A percentile compares a stretch with the other conserved stretches of the same genome.
These are phyloP conservation scores for Mesorhabditis sp. DNA, from an alignment of 2,888 invertebrate genomes.

Conservation along the genomic window DNA sequence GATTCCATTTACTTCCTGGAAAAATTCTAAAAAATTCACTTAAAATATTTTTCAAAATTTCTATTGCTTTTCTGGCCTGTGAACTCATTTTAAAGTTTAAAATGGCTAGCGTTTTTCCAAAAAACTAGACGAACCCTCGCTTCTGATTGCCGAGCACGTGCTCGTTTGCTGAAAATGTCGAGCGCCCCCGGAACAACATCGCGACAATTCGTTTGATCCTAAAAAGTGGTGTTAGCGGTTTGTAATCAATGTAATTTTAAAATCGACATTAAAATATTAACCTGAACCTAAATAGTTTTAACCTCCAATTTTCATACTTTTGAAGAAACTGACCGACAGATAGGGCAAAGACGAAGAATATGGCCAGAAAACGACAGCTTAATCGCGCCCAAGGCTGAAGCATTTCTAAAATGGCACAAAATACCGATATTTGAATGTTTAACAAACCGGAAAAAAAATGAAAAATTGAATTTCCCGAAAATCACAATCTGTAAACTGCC, in stretches of 20 bases:
- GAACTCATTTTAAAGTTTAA: not conserved
- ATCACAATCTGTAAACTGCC: too few species aligned
- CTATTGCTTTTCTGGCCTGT: not conserved
- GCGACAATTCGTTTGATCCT: slow-evolving; percentile 37
- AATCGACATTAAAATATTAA: not conserved
- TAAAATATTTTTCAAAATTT: not conserved
- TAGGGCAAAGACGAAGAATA: slow-evolving; percentile 7
- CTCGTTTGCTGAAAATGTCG: slow-evolving; percentile 47
- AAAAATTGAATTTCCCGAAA: too few species aligned
- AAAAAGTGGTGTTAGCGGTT: not conserved
- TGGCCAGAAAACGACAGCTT: not conserved
- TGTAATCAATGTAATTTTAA: not conserved
- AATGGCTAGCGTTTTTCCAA: not conserved
- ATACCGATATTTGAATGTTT: too few species aligned
- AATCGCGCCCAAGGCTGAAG: not conserved
- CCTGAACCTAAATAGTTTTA: not conserved
- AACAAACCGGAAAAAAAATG: too few species aligned
- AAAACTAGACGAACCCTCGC: slow-evolving; percentile 32
- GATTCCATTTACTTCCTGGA: too few species aligned
- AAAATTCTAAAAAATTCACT: too few species aligned
- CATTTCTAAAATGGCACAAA: too few species aligned
- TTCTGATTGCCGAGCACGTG: slow-evolving; percentile 40
- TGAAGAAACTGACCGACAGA: not conserved
- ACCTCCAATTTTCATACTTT: not conserved
- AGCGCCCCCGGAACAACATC: slow-evolving; percentile 55